Evolutionary conservation across 2,797 vertebrate genomes (phyloP).

Genomic region (Melanotaenia trifasciata): DNA sequence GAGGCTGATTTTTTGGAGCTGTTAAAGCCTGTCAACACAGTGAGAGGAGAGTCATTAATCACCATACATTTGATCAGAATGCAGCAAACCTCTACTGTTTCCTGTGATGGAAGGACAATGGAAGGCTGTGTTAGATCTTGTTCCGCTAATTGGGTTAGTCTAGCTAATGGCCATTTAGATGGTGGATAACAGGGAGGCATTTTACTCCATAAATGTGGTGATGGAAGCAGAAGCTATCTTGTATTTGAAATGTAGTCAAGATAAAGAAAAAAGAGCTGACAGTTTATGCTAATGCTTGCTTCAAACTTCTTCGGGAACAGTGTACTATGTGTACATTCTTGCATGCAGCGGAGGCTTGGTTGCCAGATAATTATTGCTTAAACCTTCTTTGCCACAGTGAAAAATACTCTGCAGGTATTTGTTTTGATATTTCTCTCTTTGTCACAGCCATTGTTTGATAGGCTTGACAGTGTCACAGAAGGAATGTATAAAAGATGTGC

Average conservation of each 20-base stretch:
- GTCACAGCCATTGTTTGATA: background rate
- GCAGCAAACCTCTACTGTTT: constrained; percentile 83
- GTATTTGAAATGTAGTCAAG: constrained; percentile 74
- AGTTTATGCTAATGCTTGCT: constrained; percentile 36
- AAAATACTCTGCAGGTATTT: constrained; percentile 32
- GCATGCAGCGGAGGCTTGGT: background rate
- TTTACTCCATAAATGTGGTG: constrained; percentile 79
- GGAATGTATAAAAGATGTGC: background rate
- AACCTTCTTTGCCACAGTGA: constrained; percentile 4
- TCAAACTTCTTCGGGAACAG: constrained; percentile 29
- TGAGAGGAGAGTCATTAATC: constrained; percentile 87
- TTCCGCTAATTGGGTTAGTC: constrained; percentile 85
- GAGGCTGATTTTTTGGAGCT: constrained; percentile 69
- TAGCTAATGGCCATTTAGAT: constrained; percentile 86
- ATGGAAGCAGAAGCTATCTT: constrained; percentile 79
- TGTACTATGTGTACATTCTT: constrained; percentile 17
- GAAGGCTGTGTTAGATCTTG: constrained; percentile 82
- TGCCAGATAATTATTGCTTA: constrained; percentile 32
- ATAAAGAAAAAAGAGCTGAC: constrained; percentile 21
- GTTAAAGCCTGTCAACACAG: constrained; percentile 76
- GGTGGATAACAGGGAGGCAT: constrained; percentile 80
- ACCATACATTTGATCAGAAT: constrained; percentile 93
- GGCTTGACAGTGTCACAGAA: constrained; percentile 25
- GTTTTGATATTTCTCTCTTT: constrained; percentile 20
- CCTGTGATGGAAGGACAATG: constrained; percentile 84